A percentile compares a stretch with the other conserved stretches of the same genome.
Evolutionary conservation across 37 sponge, comb jelly and placozoan species (phyloP).

Genomic region (Tethya wilhelma): DNA sequence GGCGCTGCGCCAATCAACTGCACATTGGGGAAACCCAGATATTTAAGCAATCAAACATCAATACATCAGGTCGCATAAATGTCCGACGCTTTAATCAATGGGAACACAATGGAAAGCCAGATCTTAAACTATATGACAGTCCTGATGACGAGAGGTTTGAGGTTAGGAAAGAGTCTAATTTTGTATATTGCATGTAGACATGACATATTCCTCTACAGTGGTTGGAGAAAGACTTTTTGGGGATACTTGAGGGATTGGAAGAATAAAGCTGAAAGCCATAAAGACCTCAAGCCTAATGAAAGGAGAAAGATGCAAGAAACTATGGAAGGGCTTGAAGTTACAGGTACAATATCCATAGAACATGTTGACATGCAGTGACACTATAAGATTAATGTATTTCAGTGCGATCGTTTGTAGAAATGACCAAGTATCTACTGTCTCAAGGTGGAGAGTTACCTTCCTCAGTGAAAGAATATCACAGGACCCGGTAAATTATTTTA

Average conservation of each 20-base stretch:
- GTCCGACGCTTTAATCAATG: no score
- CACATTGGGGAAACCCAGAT: no score
- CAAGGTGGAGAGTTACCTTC: conserved; percentile 5
- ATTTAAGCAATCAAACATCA: no score
- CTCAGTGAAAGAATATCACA: conserved; percentile 31
- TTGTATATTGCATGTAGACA: background rate
- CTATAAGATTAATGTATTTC: background rate
- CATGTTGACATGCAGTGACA: no score
- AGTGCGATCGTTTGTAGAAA: conserved; percentile 46
- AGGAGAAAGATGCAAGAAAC: conserved; percentile 26
- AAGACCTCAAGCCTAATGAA: conserved; percentile 5
- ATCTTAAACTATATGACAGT: conserved; percentile 21
- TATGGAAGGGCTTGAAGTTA: conserved; percentile 29
- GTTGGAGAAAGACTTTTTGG: conserved; percentile 32
- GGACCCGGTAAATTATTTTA: conserved; percentile 57
- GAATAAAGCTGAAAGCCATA: background rate
- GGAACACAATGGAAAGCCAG: conserved; percentile 34
- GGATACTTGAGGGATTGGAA: conserved; percentile 38
- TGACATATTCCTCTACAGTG: conserved; percentile 23
- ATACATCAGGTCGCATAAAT: no score
- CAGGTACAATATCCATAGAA: no score
- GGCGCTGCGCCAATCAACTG: no score
- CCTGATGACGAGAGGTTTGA: conserved; percentile 24
- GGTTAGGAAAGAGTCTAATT: background rate
- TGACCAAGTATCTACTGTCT: conserved; percentile 25